phyloP scores from a whole-genome alignment of 2,888 invertebrate genomes.

The Drosophila parthenogenetica region DNA sequence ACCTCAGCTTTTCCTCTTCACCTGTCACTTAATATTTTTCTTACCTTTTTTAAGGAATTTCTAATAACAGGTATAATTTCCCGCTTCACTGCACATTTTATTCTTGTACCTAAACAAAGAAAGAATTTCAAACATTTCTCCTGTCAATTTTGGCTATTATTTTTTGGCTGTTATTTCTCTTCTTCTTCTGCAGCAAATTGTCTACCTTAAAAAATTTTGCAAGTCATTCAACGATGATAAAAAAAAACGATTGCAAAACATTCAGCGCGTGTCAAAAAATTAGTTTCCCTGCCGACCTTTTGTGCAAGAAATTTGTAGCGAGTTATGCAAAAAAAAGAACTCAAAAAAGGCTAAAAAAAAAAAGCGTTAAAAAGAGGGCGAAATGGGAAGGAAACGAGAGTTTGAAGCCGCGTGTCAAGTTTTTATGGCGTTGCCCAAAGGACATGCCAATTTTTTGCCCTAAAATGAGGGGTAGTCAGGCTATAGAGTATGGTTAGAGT shows the following conservation, averaged over 20 bases:
- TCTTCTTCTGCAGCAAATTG: constrained; percentile 31
- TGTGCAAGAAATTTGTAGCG: constrained; percentile 67
- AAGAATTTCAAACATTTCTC: constrained; percentile 14
- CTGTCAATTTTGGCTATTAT: constrained; percentile 20
- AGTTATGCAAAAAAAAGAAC: constrained; percentile 65
- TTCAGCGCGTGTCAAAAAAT: constrained; percentile 75
- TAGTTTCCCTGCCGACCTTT: constrained; percentile 67
- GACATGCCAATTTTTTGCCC: constrained; percentile 61
- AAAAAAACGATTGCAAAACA: constrained; percentile 47
- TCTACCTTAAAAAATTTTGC: constrained; percentile 51
- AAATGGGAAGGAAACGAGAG: constrained; percentile 18
- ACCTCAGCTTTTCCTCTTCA: background rate
- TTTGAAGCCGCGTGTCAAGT: constrained; percentile 66
- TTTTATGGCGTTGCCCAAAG: constrained; percentile 73
- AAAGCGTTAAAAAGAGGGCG: constrained; percentile 30
- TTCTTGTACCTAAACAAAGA: constrained; percentile 11
- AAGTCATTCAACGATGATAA: constrained; percentile 40
- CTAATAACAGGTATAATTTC: constrained; percentile 23
- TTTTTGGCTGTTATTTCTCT: background rate
- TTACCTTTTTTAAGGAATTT: constrained; percentile 13
- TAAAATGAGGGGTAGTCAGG: background rate
- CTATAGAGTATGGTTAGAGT: background rate
- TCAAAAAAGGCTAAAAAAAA: constrained; percentile 53
- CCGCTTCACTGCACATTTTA: constrained; percentile 36
- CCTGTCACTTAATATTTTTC: constrained; percentile 7